These are phyloP conservation scores for Mycteria americana DNA, from an alignment of 2,797 vertebrate species.

Conservation along the genomic window DNA sequence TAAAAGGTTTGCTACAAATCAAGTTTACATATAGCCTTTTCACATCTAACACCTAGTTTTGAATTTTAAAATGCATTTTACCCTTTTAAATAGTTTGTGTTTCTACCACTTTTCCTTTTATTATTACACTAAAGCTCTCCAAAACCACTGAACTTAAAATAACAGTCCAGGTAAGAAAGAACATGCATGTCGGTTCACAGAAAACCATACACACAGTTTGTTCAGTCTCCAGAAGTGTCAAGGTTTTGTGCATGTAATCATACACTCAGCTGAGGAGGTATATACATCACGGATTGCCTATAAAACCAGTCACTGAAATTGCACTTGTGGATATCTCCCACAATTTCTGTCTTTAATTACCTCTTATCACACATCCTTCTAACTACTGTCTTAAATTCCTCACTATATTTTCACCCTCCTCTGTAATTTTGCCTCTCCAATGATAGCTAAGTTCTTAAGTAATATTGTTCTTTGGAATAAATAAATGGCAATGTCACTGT, in stretches of 20 bases:
- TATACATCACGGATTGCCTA: background rate
- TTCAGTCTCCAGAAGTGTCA: background rate
- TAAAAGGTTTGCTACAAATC: background rate
- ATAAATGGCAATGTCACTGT: background rate
- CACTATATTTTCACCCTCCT: background rate
- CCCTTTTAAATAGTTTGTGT: background rate
- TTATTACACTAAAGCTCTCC: background rate
- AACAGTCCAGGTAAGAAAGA: background rate
- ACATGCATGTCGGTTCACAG: fast-evolving
- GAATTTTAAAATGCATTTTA: conserved; percentile 7
- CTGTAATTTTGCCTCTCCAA: background rate
- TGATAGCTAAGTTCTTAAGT: background rate
- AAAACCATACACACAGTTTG: background rate
- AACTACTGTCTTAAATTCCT: background rate
- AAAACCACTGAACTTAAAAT: background rate
- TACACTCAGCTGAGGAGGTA: background rate
- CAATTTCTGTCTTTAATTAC: background rate
- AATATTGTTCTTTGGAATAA: background rate
- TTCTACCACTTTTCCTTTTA: background rate
- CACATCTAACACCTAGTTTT: background rate
- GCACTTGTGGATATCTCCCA: background rate
- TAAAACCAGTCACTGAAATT: background rate
- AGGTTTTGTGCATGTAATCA: background rate
- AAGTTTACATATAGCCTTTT: background rate
- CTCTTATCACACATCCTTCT: background rate